These are phyloP conservation scores for rat (Rattus norvegicus) DNA, from an alignment of 2,113 vertebrate species.

Conservation along the genomic window GRCr8 NC_086019.1:215348501-215349000, in stretches of 20 bases:
- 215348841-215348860: background rate
- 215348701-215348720: background rate
- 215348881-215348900: background rate
- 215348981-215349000: background rate
- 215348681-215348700: background rate
- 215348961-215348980: background rate
- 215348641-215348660: background rate
- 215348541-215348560: background rate
- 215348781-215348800: background rate
- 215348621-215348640: background rate
- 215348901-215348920: background rate
- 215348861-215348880: background rate
- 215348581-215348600: background rate
- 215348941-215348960: background rate
- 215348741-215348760: background rate
- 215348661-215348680: accelerated
- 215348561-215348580: background rate
- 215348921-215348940: background rate
- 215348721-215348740: background rate
- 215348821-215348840: background rate
- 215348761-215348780: background rate
- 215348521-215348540: background rate
- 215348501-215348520: background rate
- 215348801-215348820: too few relatives aligned
- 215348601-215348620: background rate